Evolutionary conservation across 2,888 invertebrate species (phyloP).

Genomic region (Julus scanicus): DNA sequence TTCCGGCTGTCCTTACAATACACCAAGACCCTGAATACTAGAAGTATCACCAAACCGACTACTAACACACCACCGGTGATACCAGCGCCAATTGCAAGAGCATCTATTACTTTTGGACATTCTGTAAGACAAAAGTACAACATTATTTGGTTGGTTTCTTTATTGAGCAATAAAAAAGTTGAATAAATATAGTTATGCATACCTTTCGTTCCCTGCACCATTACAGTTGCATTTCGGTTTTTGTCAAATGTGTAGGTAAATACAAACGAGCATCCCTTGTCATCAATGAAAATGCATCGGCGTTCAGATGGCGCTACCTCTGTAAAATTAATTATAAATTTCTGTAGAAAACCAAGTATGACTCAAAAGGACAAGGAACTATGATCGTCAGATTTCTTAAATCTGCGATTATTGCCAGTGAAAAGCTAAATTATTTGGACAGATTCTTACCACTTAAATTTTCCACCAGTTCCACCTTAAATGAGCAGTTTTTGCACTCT

Average conservation of each 20-base stretch:
- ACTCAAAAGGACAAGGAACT: not conserved
- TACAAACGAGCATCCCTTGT: conserved; percentile 51
- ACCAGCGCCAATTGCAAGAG: conserved; percentile 68
- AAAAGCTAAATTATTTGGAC: not conserved
- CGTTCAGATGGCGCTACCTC: conserved; percentile 48
- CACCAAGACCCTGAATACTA: conserved; percentile 97
- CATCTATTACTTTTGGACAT: conserved; percentile 43
- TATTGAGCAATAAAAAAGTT: not conserved
- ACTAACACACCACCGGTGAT: conserved; percentile 97
- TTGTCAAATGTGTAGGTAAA: conserved; percentile 53
- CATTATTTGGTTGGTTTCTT: not conserved
- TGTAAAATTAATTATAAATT: not conserved
- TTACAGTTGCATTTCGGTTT: conserved; percentile 47
- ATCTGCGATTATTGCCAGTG: not conserved
- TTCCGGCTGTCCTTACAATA: conserved; percentile 96
- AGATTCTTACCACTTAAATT: conserved; percentile 32
- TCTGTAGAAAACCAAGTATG: not conserved
- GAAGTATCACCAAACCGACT: conserved; percentile 88
- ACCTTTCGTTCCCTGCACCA: conserved; percentile 46
- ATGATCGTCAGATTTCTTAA: not conserved
- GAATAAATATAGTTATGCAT: not conserved
- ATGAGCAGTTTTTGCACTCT: conserved; percentile 66
- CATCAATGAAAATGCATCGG: conserved; percentile 53
- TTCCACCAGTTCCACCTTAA: conserved; percentile 36
- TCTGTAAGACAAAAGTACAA: not conserved